A percentile compares a stretch with the other conserved stretches of the same genome.
These are phyloP conservation scores for Aegypius monachus DNA, from an alignment of 2,113 vertebrate genomes.

Conservation along the genomic window DNA sequence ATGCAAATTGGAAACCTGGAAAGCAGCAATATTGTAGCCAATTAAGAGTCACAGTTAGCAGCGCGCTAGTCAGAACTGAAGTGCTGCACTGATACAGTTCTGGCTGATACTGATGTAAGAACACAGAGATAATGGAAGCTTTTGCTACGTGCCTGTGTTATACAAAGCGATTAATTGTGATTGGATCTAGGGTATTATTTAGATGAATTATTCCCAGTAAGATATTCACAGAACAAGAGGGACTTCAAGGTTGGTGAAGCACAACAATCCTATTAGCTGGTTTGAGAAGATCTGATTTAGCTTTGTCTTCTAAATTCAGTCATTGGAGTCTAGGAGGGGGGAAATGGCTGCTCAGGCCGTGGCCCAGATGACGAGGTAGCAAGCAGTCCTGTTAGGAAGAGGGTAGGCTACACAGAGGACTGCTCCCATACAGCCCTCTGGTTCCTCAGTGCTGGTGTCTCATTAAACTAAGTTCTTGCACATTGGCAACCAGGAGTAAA, in stretches of 20 bases:
- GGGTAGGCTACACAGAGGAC: not conserved
- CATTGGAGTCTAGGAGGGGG: not conserved
- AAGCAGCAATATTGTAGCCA: not conserved
- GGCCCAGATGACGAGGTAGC: not conserved
- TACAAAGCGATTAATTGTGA: not conserved
- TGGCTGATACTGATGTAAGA: not conserved
- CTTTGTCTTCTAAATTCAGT: not conserved
- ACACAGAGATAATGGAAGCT: not conserved
- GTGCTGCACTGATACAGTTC: not conserved
- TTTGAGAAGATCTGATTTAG: not conserved
- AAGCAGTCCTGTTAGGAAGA: not conserved
- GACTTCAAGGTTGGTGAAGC: not conserved
- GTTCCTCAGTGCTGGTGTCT: not conserved
- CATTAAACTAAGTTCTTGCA: not conserved
- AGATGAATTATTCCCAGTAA: not conserved
- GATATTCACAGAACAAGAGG: not conserved
- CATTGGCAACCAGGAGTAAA: fast-evolving
- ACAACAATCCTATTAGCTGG: not conserved
- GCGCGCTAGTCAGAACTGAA: not conserved
- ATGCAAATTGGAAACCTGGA: not conserved
- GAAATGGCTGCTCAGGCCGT: not conserved
- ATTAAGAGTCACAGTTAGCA: not conserved
- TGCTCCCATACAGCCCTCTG: not conserved
- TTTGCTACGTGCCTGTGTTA: not conserved
- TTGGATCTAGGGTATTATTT: not conserved